Base-by-base conservation (phyloP, 1,140 invertebrate genomes). In the Macrobrachium rosenbergii region DNA sequence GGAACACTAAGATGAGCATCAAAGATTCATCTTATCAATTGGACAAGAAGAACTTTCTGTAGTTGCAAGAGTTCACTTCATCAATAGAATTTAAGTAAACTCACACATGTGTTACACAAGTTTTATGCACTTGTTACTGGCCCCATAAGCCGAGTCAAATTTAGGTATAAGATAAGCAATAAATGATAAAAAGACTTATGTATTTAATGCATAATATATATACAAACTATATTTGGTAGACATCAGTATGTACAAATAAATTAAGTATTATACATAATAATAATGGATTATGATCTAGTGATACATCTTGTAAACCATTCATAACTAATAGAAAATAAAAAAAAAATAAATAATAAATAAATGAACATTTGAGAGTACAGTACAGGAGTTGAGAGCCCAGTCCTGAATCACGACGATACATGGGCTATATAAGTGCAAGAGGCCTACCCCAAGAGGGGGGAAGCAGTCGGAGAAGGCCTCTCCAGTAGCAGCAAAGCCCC, bases 171-270 rank as follows among this genome's bases (percentile, higher is more conserved):
- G 60, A 80, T 19, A 80, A 28, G 60, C 78, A 60, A 80, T 37
- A 58, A 64, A 87, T 87, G 84, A 87, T 87, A 87, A 87, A 87
- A 87, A 87, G 84, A 87, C 84, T 87, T 87, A 87, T 75, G 84
- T 87, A 87, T 37, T 87, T 87, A 87, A 87, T 87, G 84, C 84
- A 87, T 87, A 87, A 87, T 87, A 87, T 87, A 83, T 83, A 87
- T 87, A 87, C 84, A 87, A 87, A 87, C 84, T 87, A 87, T 87
- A 87, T 87, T 87, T 87, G 84, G 84, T 87, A 81, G 84, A 87
- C 84, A 87, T 87, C 64, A 87, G 23, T 87, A 87, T 87, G 77
- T 87, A 87, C 84, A 87, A 87, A 87, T 87, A 87, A 87, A 87
- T 87, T 87, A 87, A 87, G 77, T 87, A 87, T 87, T 81, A 81